These are phyloP conservation scores for Acrocephalus scirpaceus DNA, from an alignment of 2,797 vertebrate species.

Conservation along the genomic window DNA sequence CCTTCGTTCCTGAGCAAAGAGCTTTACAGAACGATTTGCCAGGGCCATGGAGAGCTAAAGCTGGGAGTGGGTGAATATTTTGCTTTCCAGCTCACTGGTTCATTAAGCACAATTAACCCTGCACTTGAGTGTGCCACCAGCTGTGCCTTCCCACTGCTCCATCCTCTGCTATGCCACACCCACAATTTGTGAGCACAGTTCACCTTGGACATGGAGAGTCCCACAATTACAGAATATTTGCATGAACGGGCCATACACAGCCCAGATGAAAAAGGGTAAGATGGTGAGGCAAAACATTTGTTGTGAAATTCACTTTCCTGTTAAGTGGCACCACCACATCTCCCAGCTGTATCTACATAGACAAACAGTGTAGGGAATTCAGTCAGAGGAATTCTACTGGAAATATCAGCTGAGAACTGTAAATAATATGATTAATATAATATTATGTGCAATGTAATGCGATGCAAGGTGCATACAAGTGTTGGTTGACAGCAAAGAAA, in stretches of 20 bases:
- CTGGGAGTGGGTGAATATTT: constrained; percentile 7
- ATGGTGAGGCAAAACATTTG: neutral
- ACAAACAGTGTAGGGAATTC: neutral
- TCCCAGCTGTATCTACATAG: neutral
- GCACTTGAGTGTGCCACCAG: neutral
- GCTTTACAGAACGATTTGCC: constrained; percentile 31
- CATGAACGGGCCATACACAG: rapidly evolving
- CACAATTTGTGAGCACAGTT: neutral
- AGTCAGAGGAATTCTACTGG: neutral
- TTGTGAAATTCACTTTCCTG: neutral
- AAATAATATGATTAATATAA: neutral
- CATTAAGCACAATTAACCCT: constrained; percentile 42
- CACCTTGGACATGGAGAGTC: neutral
- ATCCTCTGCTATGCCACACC: neutral
- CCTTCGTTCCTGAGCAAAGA: constrained; percentile 18
- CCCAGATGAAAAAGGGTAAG: neutral
- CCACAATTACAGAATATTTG: neutral
- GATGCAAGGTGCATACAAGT: neutral
- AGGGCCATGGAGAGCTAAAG: neutral
- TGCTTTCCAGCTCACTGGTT: constrained; percentile 18
- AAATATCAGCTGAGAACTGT: neutral
- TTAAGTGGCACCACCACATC: neutral
- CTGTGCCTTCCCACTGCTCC: neutral
- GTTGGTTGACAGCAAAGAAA: neutral
- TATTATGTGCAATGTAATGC: too few relatives aligned